Evolutionary conservation across 2,797 vertebrate genomes (phyloP).

Genomic region (Pelochelys cantorii): DNA sequence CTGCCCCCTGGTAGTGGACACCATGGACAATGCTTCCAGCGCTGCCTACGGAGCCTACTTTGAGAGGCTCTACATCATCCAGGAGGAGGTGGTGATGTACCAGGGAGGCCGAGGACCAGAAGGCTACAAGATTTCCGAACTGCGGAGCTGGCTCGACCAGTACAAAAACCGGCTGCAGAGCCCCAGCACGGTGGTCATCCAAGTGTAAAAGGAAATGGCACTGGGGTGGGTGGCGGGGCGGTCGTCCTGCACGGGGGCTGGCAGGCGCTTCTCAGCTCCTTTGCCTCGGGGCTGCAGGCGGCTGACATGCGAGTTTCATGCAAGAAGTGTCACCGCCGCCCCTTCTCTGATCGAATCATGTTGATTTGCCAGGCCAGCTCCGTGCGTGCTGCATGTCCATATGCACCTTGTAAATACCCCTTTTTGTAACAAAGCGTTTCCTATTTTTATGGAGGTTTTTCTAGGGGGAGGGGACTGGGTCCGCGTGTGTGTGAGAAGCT

Average conservation of each 20-base stretch:
- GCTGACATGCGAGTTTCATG: constrained; percentile 54
- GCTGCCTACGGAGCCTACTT: constrained; percentile 98
- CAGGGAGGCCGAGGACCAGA: constrained; percentile 96
- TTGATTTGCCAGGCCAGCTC: constrained; percentile 76
- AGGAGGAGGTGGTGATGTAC: constrained; percentile 91
- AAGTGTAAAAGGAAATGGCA: constrained; percentile 84
- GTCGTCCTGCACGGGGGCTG: constrained; percentile 1
- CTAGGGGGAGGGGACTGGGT: constrained; percentile 53
- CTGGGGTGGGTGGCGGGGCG: constrained; percentile 36
- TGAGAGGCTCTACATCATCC: constrained; percentile 95
- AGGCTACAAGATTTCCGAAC: constrained; percentile 95
- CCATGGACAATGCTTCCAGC: constrained; percentile 97
- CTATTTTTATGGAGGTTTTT: constrained; percentile 64
- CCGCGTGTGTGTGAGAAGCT: constrained; percentile 41
- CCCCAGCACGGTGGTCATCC: constrained; percentile 83
- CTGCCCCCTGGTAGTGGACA: constrained; percentile 93
- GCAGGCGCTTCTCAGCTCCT: constrained; percentile 4
- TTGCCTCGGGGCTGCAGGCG: constrained; percentile 58
- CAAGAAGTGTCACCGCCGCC: constrained; percentile 69
- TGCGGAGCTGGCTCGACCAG: constrained; percentile 91
- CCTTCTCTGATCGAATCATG: constrained; percentile 75
- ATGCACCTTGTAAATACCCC: constrained; percentile 71
- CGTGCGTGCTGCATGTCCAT: constrained; percentile 67
- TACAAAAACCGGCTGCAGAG: constrained; percentile 85
- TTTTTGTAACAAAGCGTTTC: constrained; percentile 34